A percentile compares a stretch with the other conserved stretches of the same genome.
Evolutionary conservation across 1,140 invertebrate genomes (phyloP).

Genomic region (Ephestia elutella): DNA sequence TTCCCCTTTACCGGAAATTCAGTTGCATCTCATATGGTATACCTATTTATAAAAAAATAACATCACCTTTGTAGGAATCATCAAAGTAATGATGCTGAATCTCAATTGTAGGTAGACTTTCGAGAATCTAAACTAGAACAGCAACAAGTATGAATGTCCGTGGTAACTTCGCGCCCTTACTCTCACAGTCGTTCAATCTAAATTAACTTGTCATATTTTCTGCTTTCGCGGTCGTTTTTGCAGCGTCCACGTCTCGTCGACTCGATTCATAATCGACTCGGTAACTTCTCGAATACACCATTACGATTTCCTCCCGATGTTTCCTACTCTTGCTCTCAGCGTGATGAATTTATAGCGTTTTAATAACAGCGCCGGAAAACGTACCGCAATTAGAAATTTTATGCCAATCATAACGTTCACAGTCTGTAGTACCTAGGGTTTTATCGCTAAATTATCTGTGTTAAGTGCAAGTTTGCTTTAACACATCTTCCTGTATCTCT

Average conservation of each 20-base stretch:
- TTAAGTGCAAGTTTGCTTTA: background rate
- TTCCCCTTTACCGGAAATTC: too few species aligned
- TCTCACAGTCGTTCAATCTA: constrained; percentile 43
- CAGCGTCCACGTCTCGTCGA: constrained; percentile 36
- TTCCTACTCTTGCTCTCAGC: constrained; percentile 14
- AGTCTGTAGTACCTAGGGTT: background rate
- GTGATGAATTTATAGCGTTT: constrained; percentile 43
- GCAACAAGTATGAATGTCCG: background rate
- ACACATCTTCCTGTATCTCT: background rate
- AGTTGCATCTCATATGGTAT: too few species aligned
- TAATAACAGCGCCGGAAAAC: constrained; percentile 45
- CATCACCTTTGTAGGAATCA: too few species aligned
- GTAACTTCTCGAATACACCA: constrained; percentile 34
- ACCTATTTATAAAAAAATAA: too few species aligned
- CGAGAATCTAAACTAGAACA: too few species aligned
- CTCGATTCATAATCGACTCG: constrained; percentile 39
- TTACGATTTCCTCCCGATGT: constrained; percentile 26
- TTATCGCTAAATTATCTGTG: background rate
- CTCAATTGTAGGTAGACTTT: too few species aligned
- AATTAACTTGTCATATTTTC: constrained; percentile 60
- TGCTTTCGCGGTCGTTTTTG: constrained; percentile 54
- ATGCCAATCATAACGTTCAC: constrained; percentile 34
- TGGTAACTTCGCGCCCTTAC: constrained; percentile 26
- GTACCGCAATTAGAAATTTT: constrained; percentile 37
- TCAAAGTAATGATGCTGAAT: too few species aligned